Percentiles rank a stretch among this genome's conserved stretches.
Conservation (phyloP, 2,113 vertebrate genomes). For the Madoqua kirkii region DNA sequence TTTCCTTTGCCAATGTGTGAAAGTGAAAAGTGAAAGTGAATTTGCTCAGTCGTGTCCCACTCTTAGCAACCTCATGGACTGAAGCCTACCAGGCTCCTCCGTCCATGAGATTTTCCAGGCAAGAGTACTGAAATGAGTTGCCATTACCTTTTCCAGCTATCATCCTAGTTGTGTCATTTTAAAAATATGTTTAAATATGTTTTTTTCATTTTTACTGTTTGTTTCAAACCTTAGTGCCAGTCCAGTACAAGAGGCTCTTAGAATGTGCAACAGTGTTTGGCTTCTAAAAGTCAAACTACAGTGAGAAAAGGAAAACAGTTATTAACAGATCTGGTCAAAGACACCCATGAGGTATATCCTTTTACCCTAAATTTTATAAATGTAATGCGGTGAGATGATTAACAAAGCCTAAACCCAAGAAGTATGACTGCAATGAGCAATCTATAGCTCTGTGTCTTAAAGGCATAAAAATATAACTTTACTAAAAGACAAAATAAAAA, state of each 20-base stretch:
- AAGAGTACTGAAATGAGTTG: too few relatives aligned
- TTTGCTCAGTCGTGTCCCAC: too few relatives aligned
- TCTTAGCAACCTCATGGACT: too few relatives aligned
- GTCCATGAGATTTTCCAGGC: too few relatives aligned
- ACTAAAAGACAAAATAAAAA: background rate
- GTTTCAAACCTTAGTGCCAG: slow-evolving; percentile 1
- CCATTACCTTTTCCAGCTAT: background rate
- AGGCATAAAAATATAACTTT: background rate
- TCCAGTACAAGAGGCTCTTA: slow-evolving; percentile 31
- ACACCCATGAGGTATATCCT: background rate
- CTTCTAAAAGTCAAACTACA: slow-evolving; percentile 44
- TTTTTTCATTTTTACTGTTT: slow-evolving; percentile 17
- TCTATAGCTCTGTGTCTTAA: background rate
- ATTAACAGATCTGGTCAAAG: slow-evolving; percentile 1
- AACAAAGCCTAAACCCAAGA: background rate
- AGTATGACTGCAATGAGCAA: background rate
- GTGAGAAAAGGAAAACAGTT: slow-evolving; percentile 45
- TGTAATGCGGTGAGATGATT: background rate
- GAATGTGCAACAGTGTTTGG: background rate
- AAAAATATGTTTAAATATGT: too few relatives aligned
- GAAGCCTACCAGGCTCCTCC: too few relatives aligned
- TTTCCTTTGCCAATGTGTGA: too few relatives aligned
- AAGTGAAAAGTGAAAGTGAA: too few relatives aligned
- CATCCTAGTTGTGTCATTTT: slow-evolving; percentile 2
- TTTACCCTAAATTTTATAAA: background rate